Percentiles rank a stretch among this genome's conserved stretches.
phyloP scores from a whole-genome alignment of 2,888 invertebrate species.

The Danaus chrysippus region DNA sequence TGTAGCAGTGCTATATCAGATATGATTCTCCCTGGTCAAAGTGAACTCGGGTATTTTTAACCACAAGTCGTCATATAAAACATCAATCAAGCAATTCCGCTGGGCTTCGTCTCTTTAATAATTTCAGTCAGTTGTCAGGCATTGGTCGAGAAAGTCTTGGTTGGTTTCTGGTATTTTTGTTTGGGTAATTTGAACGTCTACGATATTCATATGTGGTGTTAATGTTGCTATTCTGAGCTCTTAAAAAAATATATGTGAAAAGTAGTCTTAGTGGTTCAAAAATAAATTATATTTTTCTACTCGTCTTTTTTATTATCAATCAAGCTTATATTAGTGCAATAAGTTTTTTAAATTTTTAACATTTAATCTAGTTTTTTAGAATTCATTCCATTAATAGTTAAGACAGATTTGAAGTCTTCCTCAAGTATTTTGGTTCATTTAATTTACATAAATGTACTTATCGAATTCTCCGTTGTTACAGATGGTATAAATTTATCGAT shows the following conservation, averaged over 20 bases:
- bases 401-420: slow-evolving; percentile 7
- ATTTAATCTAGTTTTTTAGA: too few relatives aligned
- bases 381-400: background rate
- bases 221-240: background rate
- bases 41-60: too few relatives aligned
- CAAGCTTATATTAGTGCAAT: too few relatives aligned
- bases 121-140: slow-evolving; percentile 1
- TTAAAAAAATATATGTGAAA: background rate
- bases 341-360: too few relatives aligned
- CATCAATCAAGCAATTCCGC: too few relatives aligned
- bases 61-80: too few relatives aligned
- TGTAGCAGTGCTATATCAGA: background rate
- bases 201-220: background rate
- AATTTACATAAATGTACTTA: slow-evolving; percentile 37
- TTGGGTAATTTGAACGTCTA: slow-evolving; percentile 16
- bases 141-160: slow-evolving; percentile 9
- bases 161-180: slow-evolving; percentile 15
- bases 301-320: too few relatives aligned
- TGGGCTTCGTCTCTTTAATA: too few relatives aligned
- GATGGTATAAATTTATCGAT: slow-evolving; percentile 96
- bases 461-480: slow-evolving; percentile 81
- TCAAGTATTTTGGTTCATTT: background rate
- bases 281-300: too few relatives aligned
- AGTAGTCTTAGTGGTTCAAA: background rate
- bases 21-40: background rate